Evolutionary conservation across 2,888 invertebrate species (phyloP).

Genomic region (Gastracanthus pulcherrimus): DNA sequence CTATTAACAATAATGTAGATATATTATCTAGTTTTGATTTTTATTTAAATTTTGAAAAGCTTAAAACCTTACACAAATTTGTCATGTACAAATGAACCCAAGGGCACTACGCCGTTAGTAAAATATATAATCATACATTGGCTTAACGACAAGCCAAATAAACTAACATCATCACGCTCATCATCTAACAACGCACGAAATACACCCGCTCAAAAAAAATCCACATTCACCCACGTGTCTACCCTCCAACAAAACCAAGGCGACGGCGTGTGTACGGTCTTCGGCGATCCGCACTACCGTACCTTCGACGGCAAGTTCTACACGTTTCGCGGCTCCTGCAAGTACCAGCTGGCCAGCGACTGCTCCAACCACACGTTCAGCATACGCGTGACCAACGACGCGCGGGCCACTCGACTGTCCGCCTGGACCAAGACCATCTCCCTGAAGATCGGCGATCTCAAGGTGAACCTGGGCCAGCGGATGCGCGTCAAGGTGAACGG

Average conservation of each 20-base stretch:
- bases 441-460: constrained; percentile 84
- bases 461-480: constrained; percentile 92
- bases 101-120: too few species aligned
- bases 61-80: too few species aligned
- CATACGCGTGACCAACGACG: constrained; percentile 93
- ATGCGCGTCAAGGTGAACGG: constrained; percentile 93
- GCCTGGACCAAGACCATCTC: constrained; percentile 95
- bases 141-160: too few species aligned
- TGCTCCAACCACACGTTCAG: constrained; percentile 89
- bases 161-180: not conserved
- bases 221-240: not conserved
- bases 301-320: constrained; percentile 97
- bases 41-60: too few species aligned
- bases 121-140: too few species aligned
- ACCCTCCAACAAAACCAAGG: constrained; percentile 74
- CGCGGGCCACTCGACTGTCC: constrained; percentile 88
- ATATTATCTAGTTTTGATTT: too few species aligned
- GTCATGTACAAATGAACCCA: too few species aligned
- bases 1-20: too few species aligned
- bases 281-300: constrained; percentile 96
- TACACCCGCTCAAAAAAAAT: not conserved
- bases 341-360: constrained; percentile 92
- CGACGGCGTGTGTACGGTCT: constrained; percentile 95
- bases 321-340: constrained; percentile 95
- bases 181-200: not conserved